phyloP scores from a whole-genome alignment of 2,113 vertebrate species.

The Trematomus loennbergii region DNA sequence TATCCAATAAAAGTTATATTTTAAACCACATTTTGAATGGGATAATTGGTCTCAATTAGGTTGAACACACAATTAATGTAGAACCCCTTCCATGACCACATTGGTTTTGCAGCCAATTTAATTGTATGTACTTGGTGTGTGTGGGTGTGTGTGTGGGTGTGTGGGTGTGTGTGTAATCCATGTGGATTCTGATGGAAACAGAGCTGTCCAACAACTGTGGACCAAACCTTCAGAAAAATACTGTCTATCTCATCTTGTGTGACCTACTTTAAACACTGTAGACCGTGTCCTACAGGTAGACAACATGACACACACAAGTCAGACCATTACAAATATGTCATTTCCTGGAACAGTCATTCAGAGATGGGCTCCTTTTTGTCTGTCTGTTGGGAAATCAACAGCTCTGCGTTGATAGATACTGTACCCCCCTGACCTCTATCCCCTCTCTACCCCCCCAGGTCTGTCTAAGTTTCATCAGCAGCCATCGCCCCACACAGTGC shows the following conservation, averaged over 20 bases:
- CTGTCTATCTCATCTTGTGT: conserved; percentile 3
- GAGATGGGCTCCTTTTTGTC: not conserved
- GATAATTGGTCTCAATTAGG: not conserved
- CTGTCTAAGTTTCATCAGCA: conserved; percentile 89
- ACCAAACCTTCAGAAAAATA: not conserved
- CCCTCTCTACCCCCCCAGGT: conserved; percentile 74
- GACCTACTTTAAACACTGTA: conserved; percentile 6
- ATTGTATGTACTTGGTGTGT: not conserved
- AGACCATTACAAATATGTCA: not conserved
- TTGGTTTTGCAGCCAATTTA: not conserved
- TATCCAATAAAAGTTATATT: not conserved
- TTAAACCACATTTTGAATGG: not conserved
- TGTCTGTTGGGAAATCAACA: not conserved
- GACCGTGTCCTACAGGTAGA: not conserved
- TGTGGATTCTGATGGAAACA: not conserved
- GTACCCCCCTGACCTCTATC: conserved; percentile 7
- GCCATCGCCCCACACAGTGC: conserved; percentile 88
- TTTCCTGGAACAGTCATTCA: not conserved
- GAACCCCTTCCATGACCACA: not conserved
- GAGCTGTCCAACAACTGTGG: not conserved
- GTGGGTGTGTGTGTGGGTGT: not conserved
- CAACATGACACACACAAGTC: not conserved
- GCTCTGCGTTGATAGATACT: not conserved
- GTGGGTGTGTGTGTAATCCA: not conserved
- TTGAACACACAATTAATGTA: not conserved